Evolutionary conservation across 2,888 invertebrate genomes (phyloP), one percentile per base, ranked within the genome.

Genomic region (Brenthis ino): DNA sequence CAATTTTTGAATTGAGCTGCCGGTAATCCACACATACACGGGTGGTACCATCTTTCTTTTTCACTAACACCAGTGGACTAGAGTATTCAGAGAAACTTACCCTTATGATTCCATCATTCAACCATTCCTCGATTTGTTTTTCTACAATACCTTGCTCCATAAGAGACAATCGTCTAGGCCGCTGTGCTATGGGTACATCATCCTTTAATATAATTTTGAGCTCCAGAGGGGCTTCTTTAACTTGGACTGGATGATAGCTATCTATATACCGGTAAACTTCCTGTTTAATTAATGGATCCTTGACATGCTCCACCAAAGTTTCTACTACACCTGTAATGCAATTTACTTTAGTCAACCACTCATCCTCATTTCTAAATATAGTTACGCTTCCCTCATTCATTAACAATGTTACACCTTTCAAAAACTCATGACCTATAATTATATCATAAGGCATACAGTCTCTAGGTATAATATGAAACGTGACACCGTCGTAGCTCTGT

Each of bases 11-110:
- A 73, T 88, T 89, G 1, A 87, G 57, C 33, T 74, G 69, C 8
- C 87, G 68, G 70, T 82, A 90, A 68, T 89, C 86, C 0, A 88
- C 76, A 70, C 87, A 88, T 69, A 77, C 57, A 54, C 76, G 57
- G 13, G 20, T 65, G 8, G 13, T 8, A 6, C 75, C 75, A 72
- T 75, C 72, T 57, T 75, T 77, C 43, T 76, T 77, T 16, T 64
- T 69, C 0, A 73, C 73, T 11, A 75, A 33, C 3, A 76, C 75
- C 3, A 77, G 53, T 3, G 75, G 75, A 57, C 75, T 74, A 51
- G 75, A 50, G 70, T 74, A 75, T 43, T 76, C 75, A 8, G 73
- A 75, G 63, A 51, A 70, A 69, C 74, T 75, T 43, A 64, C 68
- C 14, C 63, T n/a, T 50, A 75, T 71, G 12, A 75, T 67, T 6